Base-by-base conservation (phyloP, 2,797 vertebrate species). In the Oreonectes daqikongensis region DNA sequence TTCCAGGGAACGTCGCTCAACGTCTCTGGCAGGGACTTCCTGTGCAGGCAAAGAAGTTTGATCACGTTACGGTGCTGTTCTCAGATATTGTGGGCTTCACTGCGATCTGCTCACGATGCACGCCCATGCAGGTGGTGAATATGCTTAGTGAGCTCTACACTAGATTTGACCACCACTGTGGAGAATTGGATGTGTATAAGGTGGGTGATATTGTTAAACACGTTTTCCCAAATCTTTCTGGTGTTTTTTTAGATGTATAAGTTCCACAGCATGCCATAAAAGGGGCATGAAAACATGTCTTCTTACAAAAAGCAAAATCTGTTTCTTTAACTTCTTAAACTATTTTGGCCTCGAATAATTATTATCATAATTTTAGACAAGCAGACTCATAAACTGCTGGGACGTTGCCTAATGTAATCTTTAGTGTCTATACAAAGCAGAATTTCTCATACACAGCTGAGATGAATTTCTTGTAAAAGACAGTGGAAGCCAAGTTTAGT, bases 11-110 rank as follows among this genome's bases (percentile, higher is more conserved):
- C 9, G 97, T 99, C 69, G 98, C 98, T 0, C 96, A 95, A 89
- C 95, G 97, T 88, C 92, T 99, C 73, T 99, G 98, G 98, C 98
- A 99, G 84, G 98, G 97, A 50, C 95, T 97, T 61, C 93, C 92
- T 0, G 97, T 99, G 18, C 95, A 95, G 86, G 97, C 98, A 85
- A 98, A 98, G 92, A 97, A 97, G 92, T 99, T 99, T 85, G 92
- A 91, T 71, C 87, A 92, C 0, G 96, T 99, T 79, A 98, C 97
- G 0, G 95, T 99, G 96, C 94, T 99, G 71, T 99, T 99, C 90
- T 99, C 98, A 3, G 98, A 99, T 89, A 94, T 99, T 8, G 98
- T 99, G 79, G 97, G 98, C 75, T 99, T 99, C 91, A 99, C 98
- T 0, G 96, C 98, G 66, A 95, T 97, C 85, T 99, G 98, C 86